phyloP scores from a whole-genome alignment of 2,888 invertebrate genomes.

The Tetheella fluctuosa region DNA sequence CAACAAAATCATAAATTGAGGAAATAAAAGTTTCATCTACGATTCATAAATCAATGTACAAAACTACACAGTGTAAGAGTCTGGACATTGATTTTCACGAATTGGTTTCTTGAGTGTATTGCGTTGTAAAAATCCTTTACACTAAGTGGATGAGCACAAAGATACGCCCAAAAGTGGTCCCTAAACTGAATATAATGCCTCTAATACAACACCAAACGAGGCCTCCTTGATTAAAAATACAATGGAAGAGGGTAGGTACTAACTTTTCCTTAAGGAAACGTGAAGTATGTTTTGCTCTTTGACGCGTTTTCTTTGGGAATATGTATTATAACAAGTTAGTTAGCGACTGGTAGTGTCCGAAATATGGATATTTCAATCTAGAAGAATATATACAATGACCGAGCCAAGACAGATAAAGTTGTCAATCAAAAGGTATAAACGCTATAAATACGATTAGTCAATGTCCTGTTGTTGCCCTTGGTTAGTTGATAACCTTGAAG shows the following conservation, averaged over 20 bases:
- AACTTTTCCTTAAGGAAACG: not conserved
- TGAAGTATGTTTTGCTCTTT: not conserved
- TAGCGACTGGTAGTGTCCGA: too few species aligned
- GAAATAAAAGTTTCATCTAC: slow-evolving; percentile 21
- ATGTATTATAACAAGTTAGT: not conserved
- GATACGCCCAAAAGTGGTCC: slow-evolving; percentile 14
- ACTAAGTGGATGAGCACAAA: slow-evolving; percentile 46
- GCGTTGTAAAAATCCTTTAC: slow-evolving; percentile 52
- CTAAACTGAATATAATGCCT: slow-evolving; percentile 12
- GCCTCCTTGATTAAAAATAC: slow-evolving; percentile 7
- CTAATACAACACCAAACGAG: slow-evolving; percentile 6
- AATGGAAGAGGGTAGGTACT: slow-evolving; percentile 2
- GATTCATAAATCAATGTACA: slow-evolving; percentile 17
- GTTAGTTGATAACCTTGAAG: too few species aligned
- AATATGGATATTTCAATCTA: too few species aligned
- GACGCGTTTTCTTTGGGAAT: not conserved
- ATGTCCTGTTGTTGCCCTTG: too few species aligned
- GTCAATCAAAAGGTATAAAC: too few species aligned
- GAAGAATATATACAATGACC: too few species aligned
- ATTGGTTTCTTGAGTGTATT: slow-evolving; percentile 64
- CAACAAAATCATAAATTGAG: too few species aligned
- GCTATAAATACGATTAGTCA: too few species aligned
- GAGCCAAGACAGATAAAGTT: too few species aligned
- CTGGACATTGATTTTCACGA: slow-evolving; percentile 68
- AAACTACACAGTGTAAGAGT: slow-evolving; percentile 43